Evolutionary conservation across 2,888 invertebrate species (phyloP).

Genomic region (Gibbula magus): DNA sequence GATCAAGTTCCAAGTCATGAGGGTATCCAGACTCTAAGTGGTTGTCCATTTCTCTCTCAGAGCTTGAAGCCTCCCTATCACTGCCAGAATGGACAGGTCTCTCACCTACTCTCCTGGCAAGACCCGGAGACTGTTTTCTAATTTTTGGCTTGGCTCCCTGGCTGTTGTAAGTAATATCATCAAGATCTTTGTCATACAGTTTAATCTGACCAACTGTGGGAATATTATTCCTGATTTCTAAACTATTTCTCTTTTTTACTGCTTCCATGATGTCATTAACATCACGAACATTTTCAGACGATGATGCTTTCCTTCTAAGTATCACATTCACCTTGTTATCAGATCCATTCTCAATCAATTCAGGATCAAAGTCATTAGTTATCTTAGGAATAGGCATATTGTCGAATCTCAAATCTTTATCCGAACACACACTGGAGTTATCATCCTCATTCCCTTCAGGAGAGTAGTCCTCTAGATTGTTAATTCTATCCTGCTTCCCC

Average conservation of each 20-base stretch:
- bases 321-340: slow-evolving; percentile 8
- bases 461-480: background rate
- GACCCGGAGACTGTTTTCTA: slow-evolving; percentile 72
- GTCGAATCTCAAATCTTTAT: background rate
- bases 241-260: slow-evolving; percentile 67
- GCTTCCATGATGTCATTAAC: slow-evolving; percentile 35
- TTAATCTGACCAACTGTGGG: slow-evolving; percentile 69
- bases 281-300: slow-evolving; percentile 24
- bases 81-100: slow-evolving; percentile 42
- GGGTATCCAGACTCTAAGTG: background rate
- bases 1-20: background rate
- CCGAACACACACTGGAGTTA: background rate
- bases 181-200: slow-evolving; percentile 64
- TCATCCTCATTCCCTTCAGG: background rate
- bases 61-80: slow-evolving; percentile 63
- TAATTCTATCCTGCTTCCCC: background rate
- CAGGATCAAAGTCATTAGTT: background rate
- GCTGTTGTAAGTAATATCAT: slow-evolving; percentile 51
- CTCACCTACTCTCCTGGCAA: slow-evolving; percentile 68
- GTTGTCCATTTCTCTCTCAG: slow-evolving; percentile 49
- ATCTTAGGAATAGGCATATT: background rate
- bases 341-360: background rate
- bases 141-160: slow-evolving; percentile 70
- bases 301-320: slow-evolving; percentile 26
- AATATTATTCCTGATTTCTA: slow-evolving; percentile 73